A percentile compares a stretch with the other conserved stretches of the same genome.
Conservation (phyloP, 2,888 invertebrate species). For the Cantharis flavilabris region DNA sequence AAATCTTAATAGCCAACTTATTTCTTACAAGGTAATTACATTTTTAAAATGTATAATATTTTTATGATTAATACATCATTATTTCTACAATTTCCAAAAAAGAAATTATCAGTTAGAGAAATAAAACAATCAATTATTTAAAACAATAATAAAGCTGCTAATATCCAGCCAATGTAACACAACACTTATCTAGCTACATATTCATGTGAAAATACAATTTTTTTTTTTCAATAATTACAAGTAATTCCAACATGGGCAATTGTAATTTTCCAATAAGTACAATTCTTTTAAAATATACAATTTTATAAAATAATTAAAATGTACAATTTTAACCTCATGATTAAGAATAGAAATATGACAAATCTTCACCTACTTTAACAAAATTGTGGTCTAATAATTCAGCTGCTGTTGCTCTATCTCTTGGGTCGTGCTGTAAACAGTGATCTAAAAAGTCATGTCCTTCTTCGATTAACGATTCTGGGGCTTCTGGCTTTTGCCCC, state of each 20-base stretch:
- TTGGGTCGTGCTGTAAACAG: conserved; percentile 84
- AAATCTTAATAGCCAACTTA: background rate
- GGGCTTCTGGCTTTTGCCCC: conserved; percentile 81
- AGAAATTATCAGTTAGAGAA: background rate
- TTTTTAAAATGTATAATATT: background rate
- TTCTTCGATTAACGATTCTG: conserved; percentile 77
- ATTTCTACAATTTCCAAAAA: background rate
- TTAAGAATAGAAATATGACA: conserved; percentile 20
- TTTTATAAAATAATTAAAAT: background rate
- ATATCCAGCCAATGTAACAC: background rate
- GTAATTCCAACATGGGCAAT: background rate
- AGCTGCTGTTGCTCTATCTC: conserved; percentile 69
- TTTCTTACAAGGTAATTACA: background rate
- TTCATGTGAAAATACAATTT: background rate
- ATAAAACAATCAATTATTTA: background rate
- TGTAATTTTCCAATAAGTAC: background rate
- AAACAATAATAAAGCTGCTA: background rate
- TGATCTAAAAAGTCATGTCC: conserved; percentile 78
- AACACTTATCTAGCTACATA: background rate
- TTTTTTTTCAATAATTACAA: background rate
- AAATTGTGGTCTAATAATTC: conserved; percentile 78
- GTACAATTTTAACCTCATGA: background rate
- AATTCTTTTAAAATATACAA: background rate
- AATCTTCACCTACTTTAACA: conserved; percentile 62
- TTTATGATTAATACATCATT: background rate